These are phyloP conservation scores for Smutsia temminckii DNA, from an alignment of 2,797 vertebrate species.

Conservation along the genomic window DNA sequence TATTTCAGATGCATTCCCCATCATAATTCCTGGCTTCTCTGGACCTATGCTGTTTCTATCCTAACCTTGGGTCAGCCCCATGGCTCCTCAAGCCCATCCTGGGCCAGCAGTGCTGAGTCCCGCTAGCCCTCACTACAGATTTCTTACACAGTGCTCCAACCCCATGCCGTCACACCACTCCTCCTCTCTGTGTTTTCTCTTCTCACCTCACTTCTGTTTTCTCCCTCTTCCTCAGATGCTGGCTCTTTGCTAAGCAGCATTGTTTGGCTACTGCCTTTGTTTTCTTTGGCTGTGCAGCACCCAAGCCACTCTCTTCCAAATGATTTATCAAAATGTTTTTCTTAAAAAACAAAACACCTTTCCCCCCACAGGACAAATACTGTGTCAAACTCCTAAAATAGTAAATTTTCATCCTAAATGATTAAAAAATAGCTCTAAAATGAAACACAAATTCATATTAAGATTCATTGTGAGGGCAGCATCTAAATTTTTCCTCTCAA, in stretches of 20 bases:
- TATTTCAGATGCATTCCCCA: background rate
- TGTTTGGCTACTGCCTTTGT: background rate
- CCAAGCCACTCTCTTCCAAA: background rate
- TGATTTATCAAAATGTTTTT: background rate
- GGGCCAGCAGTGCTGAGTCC: background rate
- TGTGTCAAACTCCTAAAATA: background rate
- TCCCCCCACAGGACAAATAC: background rate
- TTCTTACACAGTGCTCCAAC: background rate
- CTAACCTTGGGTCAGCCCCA: background rate
- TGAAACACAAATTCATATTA: background rate
- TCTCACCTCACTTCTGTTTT: background rate
- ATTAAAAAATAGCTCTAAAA: background rate
- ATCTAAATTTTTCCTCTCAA: background rate
- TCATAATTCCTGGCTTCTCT: background rate
- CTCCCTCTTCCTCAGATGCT: background rate
- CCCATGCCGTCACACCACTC: rapidly evolving
- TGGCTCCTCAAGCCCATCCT: background rate
- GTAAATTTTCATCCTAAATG: background rate
- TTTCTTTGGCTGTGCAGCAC: background rate
- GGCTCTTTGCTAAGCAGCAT: background rate
- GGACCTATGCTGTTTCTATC: background rate
- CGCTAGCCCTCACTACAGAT: background rate
- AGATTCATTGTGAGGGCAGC: background rate
- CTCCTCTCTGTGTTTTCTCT: background rate
- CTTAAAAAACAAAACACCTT: background rate